Percentiles rank a stretch among this genome's conserved stretches.
phyloP scores from a whole-genome alignment of 37 sponge, comb jelly and placozoan species.

The Petrosia ficiformis region DNA sequence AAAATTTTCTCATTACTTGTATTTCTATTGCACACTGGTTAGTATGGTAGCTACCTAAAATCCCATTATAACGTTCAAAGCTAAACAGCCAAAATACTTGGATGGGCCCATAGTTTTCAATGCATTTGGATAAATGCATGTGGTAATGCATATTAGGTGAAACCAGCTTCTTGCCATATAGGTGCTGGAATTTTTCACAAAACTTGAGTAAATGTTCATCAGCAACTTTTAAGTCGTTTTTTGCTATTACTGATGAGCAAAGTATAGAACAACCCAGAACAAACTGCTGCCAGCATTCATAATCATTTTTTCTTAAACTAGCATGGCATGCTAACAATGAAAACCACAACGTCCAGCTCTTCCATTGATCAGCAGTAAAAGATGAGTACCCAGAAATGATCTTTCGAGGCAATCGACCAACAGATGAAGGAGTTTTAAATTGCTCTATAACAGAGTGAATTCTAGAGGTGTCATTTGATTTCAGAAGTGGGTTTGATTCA shows the following conservation, averaged over 20 bases:
- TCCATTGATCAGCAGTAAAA: constrained; percentile 70
- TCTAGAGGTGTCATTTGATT: not conserved
- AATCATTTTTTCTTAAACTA: constrained; percentile 17
- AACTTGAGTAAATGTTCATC: constrained; percentile 16
- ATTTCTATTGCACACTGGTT: not conserved
- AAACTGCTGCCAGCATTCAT: constrained; percentile 50
- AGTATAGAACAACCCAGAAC: constrained; percentile 48
- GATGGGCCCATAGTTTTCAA: constrained; percentile 40
- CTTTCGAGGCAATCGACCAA: constrained; percentile 43
- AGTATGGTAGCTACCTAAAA: not conserved
- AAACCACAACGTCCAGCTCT: constrained; percentile 47
- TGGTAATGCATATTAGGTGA: constrained; percentile 61
- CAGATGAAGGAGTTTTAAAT: constrained; percentile 26
- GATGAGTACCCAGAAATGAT: constrained; percentile 35
- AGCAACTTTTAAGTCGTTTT: constrained; percentile 17
- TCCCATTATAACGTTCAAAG: constrained; percentile 9
- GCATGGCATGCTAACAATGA: constrained; percentile 35
- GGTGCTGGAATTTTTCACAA: constrained; percentile 15
- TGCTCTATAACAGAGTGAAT: constrained; percentile 15
- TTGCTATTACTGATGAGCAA: constrained; percentile 4
- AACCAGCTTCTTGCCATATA: constrained; percentile 37
- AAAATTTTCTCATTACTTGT: constrained; percentile 2
- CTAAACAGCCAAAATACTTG: constrained; percentile 58
- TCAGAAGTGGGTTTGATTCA: not conserved
- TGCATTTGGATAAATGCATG: constrained; percentile 34